phyloP scores from a whole-genome alignment of 2,888 invertebrate genomes.

The Yponomeuta plumbellus region DNA sequence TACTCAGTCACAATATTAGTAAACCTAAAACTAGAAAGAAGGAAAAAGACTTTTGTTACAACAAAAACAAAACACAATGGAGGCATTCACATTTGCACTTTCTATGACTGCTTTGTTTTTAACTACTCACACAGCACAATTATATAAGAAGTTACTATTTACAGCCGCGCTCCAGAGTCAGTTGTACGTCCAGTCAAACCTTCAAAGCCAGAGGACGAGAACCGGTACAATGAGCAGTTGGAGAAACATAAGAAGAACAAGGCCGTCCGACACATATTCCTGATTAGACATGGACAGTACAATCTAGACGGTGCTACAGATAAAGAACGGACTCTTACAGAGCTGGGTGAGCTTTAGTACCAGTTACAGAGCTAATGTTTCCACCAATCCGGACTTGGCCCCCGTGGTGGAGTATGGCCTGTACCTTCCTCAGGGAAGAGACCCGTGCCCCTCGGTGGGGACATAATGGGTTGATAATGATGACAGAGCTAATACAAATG shows the following conservation, averaged over 20 bases:
- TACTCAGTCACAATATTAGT: no score
- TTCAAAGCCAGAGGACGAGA: constrained; percentile 76
- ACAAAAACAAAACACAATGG: no score
- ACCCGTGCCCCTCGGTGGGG: no score
- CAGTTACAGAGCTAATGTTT: no score
- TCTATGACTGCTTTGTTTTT: background rate
- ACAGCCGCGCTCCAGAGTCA: constrained; percentile 84
- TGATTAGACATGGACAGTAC: constrained; percentile 98
- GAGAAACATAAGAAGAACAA: constrained; percentile 78
- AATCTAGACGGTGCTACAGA: constrained; percentile 84
- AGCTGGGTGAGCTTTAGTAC: constrained; percentile 78
- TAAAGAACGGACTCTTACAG: constrained; percentile 84
- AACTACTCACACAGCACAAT: background rate
- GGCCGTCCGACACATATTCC: constrained; percentile 87
- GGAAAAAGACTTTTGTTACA: no score
- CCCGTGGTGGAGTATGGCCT: no score
- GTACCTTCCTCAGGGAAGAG: no score
- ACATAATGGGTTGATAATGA: no score
- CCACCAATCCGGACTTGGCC: no score
- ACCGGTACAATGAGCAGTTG: constrained; percentile 80
- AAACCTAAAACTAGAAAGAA: no score
- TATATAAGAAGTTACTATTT: background rate
- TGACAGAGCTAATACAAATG: background rate
- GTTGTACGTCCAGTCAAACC: constrained; percentile 78
- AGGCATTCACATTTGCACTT: no score